A percentile compares a stretch with the other conserved stretches of the same genome.
phyloP scores from a whole-genome alignment of 2,888 invertebrate species.

The Piscicola geometra region DNA sequence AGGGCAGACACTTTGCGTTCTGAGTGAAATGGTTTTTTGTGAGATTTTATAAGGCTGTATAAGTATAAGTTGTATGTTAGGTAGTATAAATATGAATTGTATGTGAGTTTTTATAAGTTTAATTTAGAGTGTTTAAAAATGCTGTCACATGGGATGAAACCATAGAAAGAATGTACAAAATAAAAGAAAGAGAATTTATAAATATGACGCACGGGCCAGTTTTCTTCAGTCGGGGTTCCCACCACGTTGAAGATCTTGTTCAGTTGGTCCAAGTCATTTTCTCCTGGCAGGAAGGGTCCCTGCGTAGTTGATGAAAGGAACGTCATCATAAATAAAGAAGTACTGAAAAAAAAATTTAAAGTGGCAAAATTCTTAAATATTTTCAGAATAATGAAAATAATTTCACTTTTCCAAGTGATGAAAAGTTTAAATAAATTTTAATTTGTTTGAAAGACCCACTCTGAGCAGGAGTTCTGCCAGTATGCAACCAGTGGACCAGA shows the following conservation, averaged over 20 bases:
- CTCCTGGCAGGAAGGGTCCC: slow-evolving; percentile 90
- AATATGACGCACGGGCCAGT: slow-evolving; percentile 75
- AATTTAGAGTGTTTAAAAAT: neutral
- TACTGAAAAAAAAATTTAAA: neutral
- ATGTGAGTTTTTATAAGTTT: neutral
- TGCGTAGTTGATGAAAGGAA: slow-evolving; percentile 43
- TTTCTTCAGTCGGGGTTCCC: slow-evolving; percentile 85
- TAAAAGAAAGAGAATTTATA: neutral
- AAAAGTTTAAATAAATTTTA: too few relatives aligned
- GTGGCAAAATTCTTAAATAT: neutral
- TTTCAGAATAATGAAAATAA: neutral
- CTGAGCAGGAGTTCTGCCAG: slow-evolving; percentile 75
- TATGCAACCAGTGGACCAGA: slow-evolving; percentile 99
- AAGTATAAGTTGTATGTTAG: neutral
- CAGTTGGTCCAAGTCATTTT: slow-evolving; percentile 92
- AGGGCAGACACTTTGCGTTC: slow-evolving; percentile 64
- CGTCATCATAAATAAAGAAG: neutral
- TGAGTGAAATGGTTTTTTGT: slow-evolving; percentile 40
- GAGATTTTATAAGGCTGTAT: neutral
- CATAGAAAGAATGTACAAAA: neutral
- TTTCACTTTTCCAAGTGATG: neutral
- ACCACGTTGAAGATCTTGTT: slow-evolving; percentile 89
- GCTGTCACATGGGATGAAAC: neutral
- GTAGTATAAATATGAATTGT: neutral
- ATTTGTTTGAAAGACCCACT: too few relatives aligned